Evolutionary conservation across 1,140 invertebrate species (phyloP).

Genomic region (Phenacoccus solenopsis): DNA sequence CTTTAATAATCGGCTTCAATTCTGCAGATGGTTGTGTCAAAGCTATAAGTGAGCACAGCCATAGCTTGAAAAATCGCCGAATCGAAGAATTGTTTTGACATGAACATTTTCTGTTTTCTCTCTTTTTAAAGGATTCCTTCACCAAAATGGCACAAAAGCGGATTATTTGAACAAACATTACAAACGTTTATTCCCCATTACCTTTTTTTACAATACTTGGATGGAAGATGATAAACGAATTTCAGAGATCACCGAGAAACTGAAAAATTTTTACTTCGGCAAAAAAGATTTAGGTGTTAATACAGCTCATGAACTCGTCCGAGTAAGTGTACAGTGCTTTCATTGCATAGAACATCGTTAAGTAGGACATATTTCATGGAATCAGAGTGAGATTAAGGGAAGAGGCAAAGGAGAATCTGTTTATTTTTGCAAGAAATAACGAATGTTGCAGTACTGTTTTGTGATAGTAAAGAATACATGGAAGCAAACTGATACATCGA

Average conservation of each 20-base stretch:
- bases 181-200: not conserved
- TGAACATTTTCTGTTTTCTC: too few species aligned
- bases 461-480: too few species aligned
- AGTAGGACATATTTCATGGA: too few species aligned
- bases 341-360: too few species aligned
- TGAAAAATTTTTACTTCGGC: not conserved
- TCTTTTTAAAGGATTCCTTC: not conserved
- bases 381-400: too few species aligned
- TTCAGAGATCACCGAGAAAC: not conserved
- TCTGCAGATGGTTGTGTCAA: slow-evolving; percentile 52
- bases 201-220: not conserved
- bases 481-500: too few species aligned
- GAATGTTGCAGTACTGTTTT: too few species aligned
- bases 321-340: not conserved
- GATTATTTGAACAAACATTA: not conserved
- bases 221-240: not conserved
- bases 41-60: slow-evolving; percentile 42
- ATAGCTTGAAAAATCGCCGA: too few species aligned
- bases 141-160: not conserved
- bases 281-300: not conserved
- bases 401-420: too few species aligned
- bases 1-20: slow-evolving; percentile 53
- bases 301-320: not conserved
- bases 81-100: too few species aligned
- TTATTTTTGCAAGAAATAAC: too few species aligned